A percentile compares a stretch with the other conserved stretches of the same genome.
Evolutionary conservation across 2,113 vertebrate genomes (phyloP).

Genomic region (Gasterosteus aculeatus): DNA sequence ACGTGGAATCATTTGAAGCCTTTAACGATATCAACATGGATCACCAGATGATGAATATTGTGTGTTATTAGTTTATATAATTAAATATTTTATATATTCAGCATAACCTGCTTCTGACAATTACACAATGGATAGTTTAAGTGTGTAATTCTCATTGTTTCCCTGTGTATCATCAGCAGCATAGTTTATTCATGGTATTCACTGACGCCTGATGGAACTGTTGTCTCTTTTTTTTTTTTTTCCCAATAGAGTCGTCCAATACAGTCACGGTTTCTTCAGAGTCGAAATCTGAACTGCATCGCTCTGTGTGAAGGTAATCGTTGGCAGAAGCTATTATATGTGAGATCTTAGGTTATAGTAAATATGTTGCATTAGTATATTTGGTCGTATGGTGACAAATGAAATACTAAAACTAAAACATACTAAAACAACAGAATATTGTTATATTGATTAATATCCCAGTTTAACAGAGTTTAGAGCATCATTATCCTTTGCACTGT

Average conservation of each 20-base stretch:
- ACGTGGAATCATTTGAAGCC: background rate
- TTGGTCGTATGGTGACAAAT: background rate
- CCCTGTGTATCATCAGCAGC: background rate
- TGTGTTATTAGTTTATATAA: background rate
- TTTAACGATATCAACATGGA: conserved; percentile 2
- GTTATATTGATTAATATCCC: background rate
- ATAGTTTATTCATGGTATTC: background rate
- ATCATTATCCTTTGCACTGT: background rate
- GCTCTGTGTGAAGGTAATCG: conserved; percentile 96
- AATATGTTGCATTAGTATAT: background rate
- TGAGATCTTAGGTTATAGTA: background rate
- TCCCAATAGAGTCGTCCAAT: conserved; percentile 90
- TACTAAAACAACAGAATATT: background rate
- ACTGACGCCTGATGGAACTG: background rate
- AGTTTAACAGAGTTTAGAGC: background rate
- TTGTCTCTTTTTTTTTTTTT: conserved; percentile 26
- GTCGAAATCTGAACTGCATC: conserved; percentile 98
- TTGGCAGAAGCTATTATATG: background rate
- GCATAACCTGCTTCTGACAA: background rate
- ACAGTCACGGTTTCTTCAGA: conserved; percentile 98
- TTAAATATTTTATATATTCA: background rate
- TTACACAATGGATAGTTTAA: conserved; percentile 1
- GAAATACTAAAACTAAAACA: background rate
- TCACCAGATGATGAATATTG: conserved; percentile 7
- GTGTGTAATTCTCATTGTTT: background rate